Percentiles rank a stretch among this genome's conserved stretches.
Evolutionary conservation across 2,888 invertebrate genomes (phyloP).

Genomic region (Iselma pallidipennis): DNA sequence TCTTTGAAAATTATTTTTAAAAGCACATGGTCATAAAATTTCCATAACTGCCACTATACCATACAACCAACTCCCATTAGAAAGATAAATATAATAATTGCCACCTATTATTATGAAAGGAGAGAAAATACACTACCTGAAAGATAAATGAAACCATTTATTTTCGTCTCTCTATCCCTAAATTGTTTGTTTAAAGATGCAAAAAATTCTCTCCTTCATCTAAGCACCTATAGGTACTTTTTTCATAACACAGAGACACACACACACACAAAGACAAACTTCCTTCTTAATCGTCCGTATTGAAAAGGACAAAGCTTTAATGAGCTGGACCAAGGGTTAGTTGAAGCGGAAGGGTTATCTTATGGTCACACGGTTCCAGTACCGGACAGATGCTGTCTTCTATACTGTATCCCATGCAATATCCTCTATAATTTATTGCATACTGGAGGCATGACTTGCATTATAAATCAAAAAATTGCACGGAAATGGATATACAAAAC

Average conservation of each 20-base stretch:
- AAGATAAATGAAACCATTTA: slow-evolving; percentile 38
- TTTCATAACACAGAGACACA: too few relatives aligned
- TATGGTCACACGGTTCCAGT: slow-evolving; percentile 45
- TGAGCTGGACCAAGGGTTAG: slow-evolving; percentile 21
- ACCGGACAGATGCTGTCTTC: slow-evolving; percentile 39
- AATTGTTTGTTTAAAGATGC: slow-evolving; percentile 28
- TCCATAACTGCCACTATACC: slow-evolving; percentile 14
- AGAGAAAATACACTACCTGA: slow-evolving; percentile 23
- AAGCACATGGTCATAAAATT: slow-evolving; percentile 9
- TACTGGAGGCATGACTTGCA: slow-evolving; percentile 40
- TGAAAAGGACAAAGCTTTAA: slow-evolving; percentile 15
- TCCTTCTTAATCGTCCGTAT: slow-evolving; percentile 25
- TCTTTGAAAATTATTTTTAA: slow-evolving; percentile 7
- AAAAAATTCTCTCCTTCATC: too few relatives aligned
- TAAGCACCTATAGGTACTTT: too few relatives aligned
- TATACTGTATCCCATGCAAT: slow-evolving; percentile 31
- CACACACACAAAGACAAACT: slow-evolving; percentile 19
- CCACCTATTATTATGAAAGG: slow-evolving; percentile 24
- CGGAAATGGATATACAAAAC: slow-evolving; percentile 36
- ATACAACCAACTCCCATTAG: too few relatives aligned
- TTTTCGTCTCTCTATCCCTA: slow-evolving; percentile 26
- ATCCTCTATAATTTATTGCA: slow-evolving; percentile 36
- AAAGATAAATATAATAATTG: slow-evolving; percentile 24
- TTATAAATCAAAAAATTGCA: slow-evolving; percentile 26
- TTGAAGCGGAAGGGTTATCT: slow-evolving; percentile 31